These are phyloP conservation scores for Smutsia temminckii DNA, from an alignment of 2,797 vertebrate genomes.

Conservation along the genomic window DNA sequence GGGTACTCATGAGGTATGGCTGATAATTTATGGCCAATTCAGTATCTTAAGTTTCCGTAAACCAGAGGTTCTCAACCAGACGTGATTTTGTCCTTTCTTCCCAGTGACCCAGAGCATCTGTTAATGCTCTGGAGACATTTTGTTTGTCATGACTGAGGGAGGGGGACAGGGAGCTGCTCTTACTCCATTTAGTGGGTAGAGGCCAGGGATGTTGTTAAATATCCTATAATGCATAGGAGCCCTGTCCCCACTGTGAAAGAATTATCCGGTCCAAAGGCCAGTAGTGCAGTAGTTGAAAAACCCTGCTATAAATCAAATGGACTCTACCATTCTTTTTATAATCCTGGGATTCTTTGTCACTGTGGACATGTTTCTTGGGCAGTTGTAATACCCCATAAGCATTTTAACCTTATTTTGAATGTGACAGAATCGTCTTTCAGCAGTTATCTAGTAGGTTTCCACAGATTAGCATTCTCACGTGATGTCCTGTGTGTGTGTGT, in stretches of 20 bases:
- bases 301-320: neutral
- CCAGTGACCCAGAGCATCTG: neutral
- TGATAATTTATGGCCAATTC: conserved; percentile 5
- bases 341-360: neutral
- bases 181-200: neutral
- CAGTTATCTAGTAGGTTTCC: neutral
- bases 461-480: neutral
- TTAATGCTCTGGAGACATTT: neutral
- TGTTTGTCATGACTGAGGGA: neutral
- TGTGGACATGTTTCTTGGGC: neutral
- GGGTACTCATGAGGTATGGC: neutral
- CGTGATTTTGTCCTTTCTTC: neutral
- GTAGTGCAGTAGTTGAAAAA: neutral
- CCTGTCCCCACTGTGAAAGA: neutral
- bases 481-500: neutral
- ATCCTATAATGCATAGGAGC: neutral
- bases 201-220: neutral
- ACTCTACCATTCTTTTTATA: neutral
- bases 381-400: neutral
- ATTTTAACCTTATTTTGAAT: neutral
- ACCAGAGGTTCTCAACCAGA: neutral
- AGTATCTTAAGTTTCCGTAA: neutral
- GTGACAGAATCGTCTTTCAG: neutral
- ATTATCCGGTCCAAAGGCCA: neutral
- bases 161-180: neutral